Evolutionary conservation across 1,140 invertebrate species (phyloP), one percentile per base, ranked within the genome.

Genomic region (Pseudomyrmex dendroicus): DNA sequence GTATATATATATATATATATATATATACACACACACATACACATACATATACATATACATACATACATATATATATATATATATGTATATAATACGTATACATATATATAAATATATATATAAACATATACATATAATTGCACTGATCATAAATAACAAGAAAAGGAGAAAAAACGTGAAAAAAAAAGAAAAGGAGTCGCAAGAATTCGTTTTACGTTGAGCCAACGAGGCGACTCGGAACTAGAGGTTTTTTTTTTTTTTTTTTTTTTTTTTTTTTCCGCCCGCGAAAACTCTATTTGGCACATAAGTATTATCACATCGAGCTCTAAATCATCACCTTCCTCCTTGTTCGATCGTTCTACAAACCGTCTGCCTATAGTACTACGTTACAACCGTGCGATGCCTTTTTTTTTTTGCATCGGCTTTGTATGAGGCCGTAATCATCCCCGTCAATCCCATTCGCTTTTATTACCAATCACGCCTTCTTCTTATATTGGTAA

Each of bases 251-350:
- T 12, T 9, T 22, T 52, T 22, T 68, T 54, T 20, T 15, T 12
- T 73, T 44, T 56, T 73, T 59, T 35, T 35, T 35, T 35, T 35
- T 35, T 35, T 35, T 54, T 76, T 78, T 68, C 73, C 77, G 74
- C 70, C 85, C 89, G 86, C 90, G 90, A 90, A 92, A 93, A 91
- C 91, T 90, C 87, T 93, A 93, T 93, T 93, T 93, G 92, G 92
- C 92, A 93, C 92, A 93, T 93, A 90, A 92, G 84, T 91, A 92
- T 90, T 92, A 92, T 93, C 92, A 93, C 92, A 93, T 91, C 89
- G 89, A 92, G 89, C 87, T 92, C 89, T 84, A 87, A 86, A 90
- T 87, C 73, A 63, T 82, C 59, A 80, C 52, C 0, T 70, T 57
- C 64, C 52, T 22, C 20, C 73, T 72, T 59, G 68, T 89, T 70